Conservation (phyloP, 2,797 vertebrate genomes). For the Podargus strigoides region DNA sequence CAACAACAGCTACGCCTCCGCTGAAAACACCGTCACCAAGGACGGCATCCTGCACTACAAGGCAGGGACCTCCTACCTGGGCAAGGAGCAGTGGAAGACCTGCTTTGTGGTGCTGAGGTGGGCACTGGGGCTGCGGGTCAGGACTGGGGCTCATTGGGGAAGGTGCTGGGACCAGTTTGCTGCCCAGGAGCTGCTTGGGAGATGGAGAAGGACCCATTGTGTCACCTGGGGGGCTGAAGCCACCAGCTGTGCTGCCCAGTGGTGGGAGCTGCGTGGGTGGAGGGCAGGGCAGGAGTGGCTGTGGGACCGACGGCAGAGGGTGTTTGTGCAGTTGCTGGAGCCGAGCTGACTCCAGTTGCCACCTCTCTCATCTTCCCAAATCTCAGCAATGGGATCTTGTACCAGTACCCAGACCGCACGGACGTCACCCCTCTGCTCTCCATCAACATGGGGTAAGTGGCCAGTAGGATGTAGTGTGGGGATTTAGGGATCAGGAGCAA, state of each 20-base stretch:
- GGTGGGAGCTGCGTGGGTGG: not conserved
- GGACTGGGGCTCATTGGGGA: not conserved
- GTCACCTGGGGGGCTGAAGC: not conserved
- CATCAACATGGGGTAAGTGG: conserved; percentile 91
- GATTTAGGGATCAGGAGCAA: not conserved
- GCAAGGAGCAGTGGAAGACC: conserved; percentile 92
- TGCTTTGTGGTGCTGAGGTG: conserved; percentile 96
- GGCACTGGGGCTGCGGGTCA: not conserved
- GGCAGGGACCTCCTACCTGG: conserved; percentile 88
- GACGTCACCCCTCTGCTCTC: conserved; percentile 87
- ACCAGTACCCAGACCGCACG: conserved; percentile 89
- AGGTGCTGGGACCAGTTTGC: not conserved
- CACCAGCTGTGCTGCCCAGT: not conserved
- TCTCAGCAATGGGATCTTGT: conserved; percentile 88
- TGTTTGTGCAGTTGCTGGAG: not conserved
- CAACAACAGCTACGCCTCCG: conserved; percentile 51
- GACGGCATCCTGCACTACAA: conserved; percentile 88
- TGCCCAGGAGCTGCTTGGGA: not conserved
- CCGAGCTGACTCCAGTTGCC: not conserved
- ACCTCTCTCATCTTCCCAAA: not conserved
- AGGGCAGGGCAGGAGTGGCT: not conserved
- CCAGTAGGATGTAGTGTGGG: rapidly evolving
- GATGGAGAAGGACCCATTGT: not conserved
- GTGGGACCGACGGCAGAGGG: not conserved
- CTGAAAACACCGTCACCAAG: conserved; percentile 74